Conservation (phyloP, 2,113 vertebrate species). For the Megaleporinus macrocephalus region DNA sequence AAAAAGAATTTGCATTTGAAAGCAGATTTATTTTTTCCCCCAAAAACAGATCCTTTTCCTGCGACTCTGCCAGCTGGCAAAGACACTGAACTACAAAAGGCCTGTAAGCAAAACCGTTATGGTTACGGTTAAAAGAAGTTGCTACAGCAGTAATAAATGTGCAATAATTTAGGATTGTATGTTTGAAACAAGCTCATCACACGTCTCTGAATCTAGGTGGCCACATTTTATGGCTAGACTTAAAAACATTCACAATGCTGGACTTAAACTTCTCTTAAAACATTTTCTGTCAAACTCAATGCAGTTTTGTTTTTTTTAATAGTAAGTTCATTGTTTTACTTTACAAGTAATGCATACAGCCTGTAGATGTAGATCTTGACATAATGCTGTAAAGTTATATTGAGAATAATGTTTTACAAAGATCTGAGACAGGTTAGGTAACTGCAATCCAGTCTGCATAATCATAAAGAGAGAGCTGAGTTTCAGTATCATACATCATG, state of each 20-base stretch:
- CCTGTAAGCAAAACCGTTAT: neutral
- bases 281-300: neutral
- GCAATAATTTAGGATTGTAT: neutral
- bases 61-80: neutral
- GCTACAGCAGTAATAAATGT: neutral
- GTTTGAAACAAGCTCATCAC: neutral
- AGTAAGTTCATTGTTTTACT: neutral
- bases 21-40: constrained; percentile 13
- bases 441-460: neutral
- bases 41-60: neutral
- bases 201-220: neutral
- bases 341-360: neutral
- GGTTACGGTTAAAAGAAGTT: neutral
- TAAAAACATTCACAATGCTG: neutral
- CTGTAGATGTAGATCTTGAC: neutral
- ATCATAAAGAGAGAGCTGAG: neutral
- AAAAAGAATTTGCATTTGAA: constrained; percentile 5
- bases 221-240: neutral
- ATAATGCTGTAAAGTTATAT: neutral
- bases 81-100: neutral
- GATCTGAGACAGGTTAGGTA: neutral
- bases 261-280: neutral
- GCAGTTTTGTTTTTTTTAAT: neutral
- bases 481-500: neutral
- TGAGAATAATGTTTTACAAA: neutral